phyloP scores from a whole-genome alignment of 2,888 invertebrate genomes.

The Apodemia hepburni region DNA sequence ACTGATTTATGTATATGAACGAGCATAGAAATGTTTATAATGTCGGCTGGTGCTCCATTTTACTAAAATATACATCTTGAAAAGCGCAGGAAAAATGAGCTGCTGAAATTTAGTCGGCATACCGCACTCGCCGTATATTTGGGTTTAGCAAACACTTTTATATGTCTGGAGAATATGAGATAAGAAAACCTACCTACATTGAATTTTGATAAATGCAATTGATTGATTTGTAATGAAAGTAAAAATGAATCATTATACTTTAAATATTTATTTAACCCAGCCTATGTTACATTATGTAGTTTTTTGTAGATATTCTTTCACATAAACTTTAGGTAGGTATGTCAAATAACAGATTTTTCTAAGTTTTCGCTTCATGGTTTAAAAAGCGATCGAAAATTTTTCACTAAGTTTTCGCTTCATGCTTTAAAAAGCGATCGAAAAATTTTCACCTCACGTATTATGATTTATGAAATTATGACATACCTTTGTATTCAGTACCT shows the following conservation, averaged over 20 bases:
- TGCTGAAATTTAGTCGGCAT: constrained; percentile 58
- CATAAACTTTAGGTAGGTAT: too few species aligned
- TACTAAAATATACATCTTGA: constrained; percentile 57
- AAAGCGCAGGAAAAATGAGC: constrained; percentile 59
- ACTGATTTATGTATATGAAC: constrained; percentile 43
- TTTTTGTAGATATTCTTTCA: too few species aligned
- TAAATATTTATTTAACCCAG: too few species aligned
- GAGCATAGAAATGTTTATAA: constrained; percentile 55
- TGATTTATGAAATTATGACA: too few species aligned
- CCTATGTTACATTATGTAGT: too few species aligned
- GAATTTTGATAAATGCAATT: background rate
- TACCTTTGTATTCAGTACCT: too few species aligned
- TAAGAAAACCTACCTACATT: background rate
- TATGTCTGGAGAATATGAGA: background rate
- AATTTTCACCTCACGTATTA: too few species aligned
- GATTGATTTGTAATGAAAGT: background rate
- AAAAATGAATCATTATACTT: background rate
- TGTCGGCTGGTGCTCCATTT: constrained; percentile 51
- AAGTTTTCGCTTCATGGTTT: too few species aligned
- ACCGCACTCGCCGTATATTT: constrained; percentile 24
- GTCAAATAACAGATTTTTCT: too few species aligned
- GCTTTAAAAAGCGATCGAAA: too few species aligned
- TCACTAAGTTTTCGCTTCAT: too few species aligned
- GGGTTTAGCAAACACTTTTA: constrained; percentile 2
- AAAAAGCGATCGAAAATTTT: too few species aligned